A percentile compares a stretch with the other conserved stretches of the same genome.
Conservation (phyloP, 1,140 invertebrate genomes). For the Neelides sp. region DNA sequence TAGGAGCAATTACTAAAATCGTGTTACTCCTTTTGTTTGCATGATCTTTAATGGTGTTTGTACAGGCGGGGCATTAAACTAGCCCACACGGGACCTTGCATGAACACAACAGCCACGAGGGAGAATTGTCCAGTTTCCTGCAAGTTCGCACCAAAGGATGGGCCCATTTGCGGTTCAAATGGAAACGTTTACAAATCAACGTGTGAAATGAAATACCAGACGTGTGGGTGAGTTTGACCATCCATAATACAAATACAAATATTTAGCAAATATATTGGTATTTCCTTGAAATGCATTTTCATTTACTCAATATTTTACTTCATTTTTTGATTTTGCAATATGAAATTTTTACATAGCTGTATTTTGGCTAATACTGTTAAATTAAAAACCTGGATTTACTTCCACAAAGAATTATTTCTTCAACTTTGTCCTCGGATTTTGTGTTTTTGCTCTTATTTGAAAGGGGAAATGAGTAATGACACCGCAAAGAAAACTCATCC, state of each 20-base stretch:
- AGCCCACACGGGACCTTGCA: conserved; percentile 70
- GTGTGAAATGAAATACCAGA: conserved; percentile 80
- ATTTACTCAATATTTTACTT: no score
- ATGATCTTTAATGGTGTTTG: no score
- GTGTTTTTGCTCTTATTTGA: background rate
- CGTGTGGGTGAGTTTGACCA: conserved; percentile 56
- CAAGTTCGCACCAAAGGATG: conserved; percentile 64
- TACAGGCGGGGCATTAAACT: conserved; percentile 49
- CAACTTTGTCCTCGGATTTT: background rate
- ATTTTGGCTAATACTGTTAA: no score
- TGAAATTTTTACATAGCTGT: no score
- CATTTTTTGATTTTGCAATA: no score
- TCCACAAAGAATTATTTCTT: background rate
- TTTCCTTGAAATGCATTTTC: no score
- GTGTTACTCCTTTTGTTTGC: no score
- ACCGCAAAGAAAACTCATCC: no score
- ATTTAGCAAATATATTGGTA: no score
- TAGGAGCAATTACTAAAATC: no score
- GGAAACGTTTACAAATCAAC: conserved; percentile 44
- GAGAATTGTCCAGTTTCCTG: conserved; percentile 79
- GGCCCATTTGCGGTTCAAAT: conserved; percentile 64
- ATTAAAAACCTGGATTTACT: no score
- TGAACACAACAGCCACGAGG: conserved; percentile 70
- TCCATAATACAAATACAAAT: background rate
- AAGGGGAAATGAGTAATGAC: background rate